Conservation (phyloP, 2,113 vertebrate species). For the Sus scrofa region T2T-Sscrofa CM000820.6:20012501-20013000, state of each 20-base stretch:
- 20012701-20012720: conserved; percentile 52
- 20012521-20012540: conserved; percentile 35
- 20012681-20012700: conserved; percentile 58
- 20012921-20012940: conserved; percentile 1
- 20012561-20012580: conserved; percentile 67
- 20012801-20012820: conserved; percentile 34
- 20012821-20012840: neutral
- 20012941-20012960: neutral
- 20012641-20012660: neutral
- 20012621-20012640: conserved; percentile 37
- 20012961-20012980: conserved; percentile 50
- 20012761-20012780: conserved; percentile 39
- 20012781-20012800: conserved; percentile 41
- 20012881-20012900: conserved; percentile 12
- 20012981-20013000: neutral
- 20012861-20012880: conserved; percentile 21
- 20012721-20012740: conserved; percentile 29
- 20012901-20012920: conserved; percentile 4
- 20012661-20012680: conserved; percentile 55
- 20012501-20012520: conserved; percentile 69
- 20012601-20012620: conserved; percentile 46
- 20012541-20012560: conserved; percentile 59
- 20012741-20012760: conserved; percentile 22
- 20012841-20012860: conserved; percentile 30
- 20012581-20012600: conserved; percentile 36